Conservation (phyloP, 1,140 invertebrate genomes). For the Brachionus paranguensis region DNA sequence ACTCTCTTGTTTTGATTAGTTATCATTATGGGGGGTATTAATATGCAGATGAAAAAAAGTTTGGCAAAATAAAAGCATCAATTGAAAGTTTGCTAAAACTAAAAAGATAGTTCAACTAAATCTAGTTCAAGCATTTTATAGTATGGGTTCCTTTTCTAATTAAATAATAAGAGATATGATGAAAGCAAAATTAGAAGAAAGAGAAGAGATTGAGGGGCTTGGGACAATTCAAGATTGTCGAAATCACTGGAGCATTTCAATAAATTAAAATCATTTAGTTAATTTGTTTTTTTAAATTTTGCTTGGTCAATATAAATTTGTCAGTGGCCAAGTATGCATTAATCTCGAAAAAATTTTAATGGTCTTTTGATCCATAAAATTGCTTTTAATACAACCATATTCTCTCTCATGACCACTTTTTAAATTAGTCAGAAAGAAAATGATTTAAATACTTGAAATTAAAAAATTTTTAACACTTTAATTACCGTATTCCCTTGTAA, state of each 20-base stretch:
- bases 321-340: background rate
- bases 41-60: background rate
- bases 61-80: background rate
- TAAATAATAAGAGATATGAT: background rate
- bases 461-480: too few relatives aligned
- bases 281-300: background rate
- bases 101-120: background rate
- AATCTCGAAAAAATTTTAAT: background rate
- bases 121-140: constrained; percentile 30
- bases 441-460: too few relatives aligned
- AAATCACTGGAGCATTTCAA: constrained; percentile 19
- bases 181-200: background rate
- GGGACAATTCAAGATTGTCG: constrained; percentile 5
- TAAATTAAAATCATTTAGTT: background rate
- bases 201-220: background rate
- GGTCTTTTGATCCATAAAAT: background rate
- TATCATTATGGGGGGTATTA: background rate
- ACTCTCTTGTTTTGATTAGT: background rate
- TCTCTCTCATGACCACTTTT: background rate
- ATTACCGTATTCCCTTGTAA: too few relatives aligned
- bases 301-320: background rate
- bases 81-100: background rate
- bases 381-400: background rate
- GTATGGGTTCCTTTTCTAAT: constrained; percentile 13
- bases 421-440: background rate